Base-by-base conservation (phyloP, 2,797 vertebrate species). In the Rhyacichthys aspro region DNA sequence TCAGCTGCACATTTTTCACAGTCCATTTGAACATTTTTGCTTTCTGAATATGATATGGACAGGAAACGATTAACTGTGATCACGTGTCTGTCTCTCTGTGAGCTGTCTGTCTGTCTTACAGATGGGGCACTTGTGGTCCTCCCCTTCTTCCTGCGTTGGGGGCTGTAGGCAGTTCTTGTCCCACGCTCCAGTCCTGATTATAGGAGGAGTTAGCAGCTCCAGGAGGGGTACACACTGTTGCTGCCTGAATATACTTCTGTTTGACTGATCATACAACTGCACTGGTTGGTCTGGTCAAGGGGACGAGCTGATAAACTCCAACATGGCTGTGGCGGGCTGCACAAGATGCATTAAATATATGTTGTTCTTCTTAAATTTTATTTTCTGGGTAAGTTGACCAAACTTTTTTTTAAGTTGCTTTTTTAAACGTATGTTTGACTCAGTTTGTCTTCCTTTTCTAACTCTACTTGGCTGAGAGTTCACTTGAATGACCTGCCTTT, bases 371-470 rank as follows among this genome's bases (percentile, higher is more conserved):
- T 87, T 90, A 82, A 90, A 90, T 85, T 97, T 97, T 86, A 92
- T 97, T 87, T 97, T 97, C 88, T 97, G 96, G 95, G 95, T 97
- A 88, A 97, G 96, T 90, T 48, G 15, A 74, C 48, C n/a, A 12
- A 38, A 16, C 52, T 68, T 82, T 83, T 59, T 16, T 42, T 49
- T 2, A 32, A 11, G 9, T 52, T 58, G 5, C 9, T 45, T 63
- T 6, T 16, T 6, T 1, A 11, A 52, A 8, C 47, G 39, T 10
- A 6, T 44, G n/a, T 59, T 48, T 46, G 8, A 46, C 9, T 60
- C 16, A 28, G 23, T 8, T 9, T 9, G 28, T 45, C 1, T 61
- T 5, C 36, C 48, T 60, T 37, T 15, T 33, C 17, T 11, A 16
- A 23, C 37, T 53, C 50, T 57, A 3, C 15, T 53, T 38, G 43